Evolutionary conservation across 2,888 invertebrate genomes (phyloP).

Genomic region (Lapara coniferarum): DNA sequence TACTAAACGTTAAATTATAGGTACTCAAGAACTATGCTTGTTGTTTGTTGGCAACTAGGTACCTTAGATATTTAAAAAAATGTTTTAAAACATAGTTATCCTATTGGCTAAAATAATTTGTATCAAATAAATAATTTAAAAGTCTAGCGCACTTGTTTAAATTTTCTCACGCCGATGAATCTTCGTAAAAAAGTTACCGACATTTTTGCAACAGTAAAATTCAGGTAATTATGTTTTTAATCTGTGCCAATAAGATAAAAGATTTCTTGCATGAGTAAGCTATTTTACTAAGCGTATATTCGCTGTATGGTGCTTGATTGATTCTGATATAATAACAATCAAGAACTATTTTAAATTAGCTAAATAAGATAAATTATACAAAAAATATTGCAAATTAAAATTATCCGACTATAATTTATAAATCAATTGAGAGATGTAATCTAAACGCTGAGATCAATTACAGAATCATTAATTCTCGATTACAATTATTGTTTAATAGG

Average conservation of each 20-base stretch:
- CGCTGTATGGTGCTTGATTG: too few relatives aligned
- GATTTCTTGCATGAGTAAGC: conserved; percentile 8
- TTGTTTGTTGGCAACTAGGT: too few relatives aligned
- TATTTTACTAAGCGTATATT: not conserved
- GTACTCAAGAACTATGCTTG: too few relatives aligned
- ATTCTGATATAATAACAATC: too few relatives aligned
- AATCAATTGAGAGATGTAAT: conserved; percentile 2
- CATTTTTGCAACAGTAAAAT: not conserved
- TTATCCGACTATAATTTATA: not conserved
- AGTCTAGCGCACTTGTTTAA: not conserved
- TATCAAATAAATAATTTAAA: not conserved
- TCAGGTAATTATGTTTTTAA: not conserved
- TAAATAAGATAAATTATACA: not conserved
- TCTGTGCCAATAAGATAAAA: not conserved
- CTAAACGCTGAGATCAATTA: not conserved
- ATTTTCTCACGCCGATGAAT: not conserved
- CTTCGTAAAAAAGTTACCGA: not conserved
- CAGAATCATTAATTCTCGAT: conserved; percentile 15
- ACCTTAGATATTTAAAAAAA: too few relatives aligned
- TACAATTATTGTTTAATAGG: conserved; percentile 17
- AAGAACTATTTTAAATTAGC: too few relatives aligned
- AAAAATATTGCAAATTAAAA: not conserved
- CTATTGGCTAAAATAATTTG: not conserved
- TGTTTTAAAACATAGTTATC: too few relatives aligned
- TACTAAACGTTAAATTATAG: too few relatives aligned